These are phyloP conservation scores for Cavia porcellus DNA, from an alignment of 2,113 vertebrate species.

Conservation along the genomic window DNA sequence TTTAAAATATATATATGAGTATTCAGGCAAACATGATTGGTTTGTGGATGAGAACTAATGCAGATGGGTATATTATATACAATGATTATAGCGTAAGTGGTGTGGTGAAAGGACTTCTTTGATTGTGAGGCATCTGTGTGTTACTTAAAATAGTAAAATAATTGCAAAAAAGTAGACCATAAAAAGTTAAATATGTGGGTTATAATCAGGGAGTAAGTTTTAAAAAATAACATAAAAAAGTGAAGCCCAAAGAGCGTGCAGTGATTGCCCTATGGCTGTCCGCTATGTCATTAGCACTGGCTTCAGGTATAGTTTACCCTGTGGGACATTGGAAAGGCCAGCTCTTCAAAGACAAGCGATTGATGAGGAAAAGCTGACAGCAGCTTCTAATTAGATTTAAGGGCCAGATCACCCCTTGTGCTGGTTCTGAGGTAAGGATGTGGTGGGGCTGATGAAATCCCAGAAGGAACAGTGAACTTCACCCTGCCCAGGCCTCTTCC, in stretches of 20 bases:
- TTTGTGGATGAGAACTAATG: background rate
- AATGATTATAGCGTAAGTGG: background rate
- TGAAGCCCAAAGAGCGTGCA: background rate
- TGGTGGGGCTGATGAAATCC: background rate
- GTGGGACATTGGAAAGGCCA: background rate
- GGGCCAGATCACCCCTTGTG: no score
- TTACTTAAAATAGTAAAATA: background rate
- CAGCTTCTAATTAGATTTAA: background rate
- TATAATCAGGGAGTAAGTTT: background rate
- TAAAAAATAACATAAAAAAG: background rate
- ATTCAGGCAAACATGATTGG: background rate
- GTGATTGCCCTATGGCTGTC: background rate
- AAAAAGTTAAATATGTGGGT: background rate
- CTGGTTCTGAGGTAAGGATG: background rate
- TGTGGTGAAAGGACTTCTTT: background rate
- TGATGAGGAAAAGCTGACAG: background rate
- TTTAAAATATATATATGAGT: background rate
- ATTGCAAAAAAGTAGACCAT: background rate
- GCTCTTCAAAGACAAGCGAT: background rate
- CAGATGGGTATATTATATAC: background rate
- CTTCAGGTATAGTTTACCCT: background rate
- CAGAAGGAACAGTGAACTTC: background rate
- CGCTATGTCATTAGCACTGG: accelerated
- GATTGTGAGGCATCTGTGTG: background rate
- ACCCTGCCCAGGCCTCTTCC: background rate